Evolutionary conservation across 1,140 invertebrate species (phyloP).

Genomic region (Drosophila nannoptera): DNA sequence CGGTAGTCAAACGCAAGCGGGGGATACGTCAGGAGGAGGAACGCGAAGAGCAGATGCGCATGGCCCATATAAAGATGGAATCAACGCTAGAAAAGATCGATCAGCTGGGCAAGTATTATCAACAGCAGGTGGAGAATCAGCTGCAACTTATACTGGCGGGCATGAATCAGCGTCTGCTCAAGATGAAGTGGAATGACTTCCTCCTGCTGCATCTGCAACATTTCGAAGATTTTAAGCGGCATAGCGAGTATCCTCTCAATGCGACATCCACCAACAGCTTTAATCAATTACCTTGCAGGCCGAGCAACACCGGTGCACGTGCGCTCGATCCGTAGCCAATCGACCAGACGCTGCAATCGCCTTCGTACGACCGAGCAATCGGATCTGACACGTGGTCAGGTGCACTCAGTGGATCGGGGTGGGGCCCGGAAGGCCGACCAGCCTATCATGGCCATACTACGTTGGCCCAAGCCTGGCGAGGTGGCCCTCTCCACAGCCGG

Average conservation of each 20-base stretch:
- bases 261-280: too few species aligned
- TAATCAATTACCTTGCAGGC: too few species aligned
- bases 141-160: constrained; percentile 34
- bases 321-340: constrained; percentile 18
- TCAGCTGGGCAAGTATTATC: constrained; percentile 18
- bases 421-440: constrained; percentile 14
- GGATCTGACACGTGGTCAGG: background rate
- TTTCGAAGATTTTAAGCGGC: constrained; percentile 26
- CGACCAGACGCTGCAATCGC: constrained; percentile 4
- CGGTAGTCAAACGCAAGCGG: constrained; percentile 26
- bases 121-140: constrained; percentile 38
- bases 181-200: constrained; percentile 54
- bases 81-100: constrained; percentile 42
- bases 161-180: constrained; percentile 36
- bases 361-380: constrained; percentile 19
- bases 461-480: constrained; percentile 82
- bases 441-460: constrained; percentile 80
- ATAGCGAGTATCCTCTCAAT: constrained; percentile 10
- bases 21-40: constrained; percentile 38
- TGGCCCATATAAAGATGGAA: constrained; percentile 51
- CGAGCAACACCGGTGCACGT: background rate
- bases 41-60: constrained; percentile 45
- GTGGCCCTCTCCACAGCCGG: constrained; percentile 82
- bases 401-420: constrained; percentile 31
- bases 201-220: constrained; percentile 2